phyloP scores from a whole-genome alignment of 2,888 invertebrate genomes.

The Odontomyia ornata region DNA sequence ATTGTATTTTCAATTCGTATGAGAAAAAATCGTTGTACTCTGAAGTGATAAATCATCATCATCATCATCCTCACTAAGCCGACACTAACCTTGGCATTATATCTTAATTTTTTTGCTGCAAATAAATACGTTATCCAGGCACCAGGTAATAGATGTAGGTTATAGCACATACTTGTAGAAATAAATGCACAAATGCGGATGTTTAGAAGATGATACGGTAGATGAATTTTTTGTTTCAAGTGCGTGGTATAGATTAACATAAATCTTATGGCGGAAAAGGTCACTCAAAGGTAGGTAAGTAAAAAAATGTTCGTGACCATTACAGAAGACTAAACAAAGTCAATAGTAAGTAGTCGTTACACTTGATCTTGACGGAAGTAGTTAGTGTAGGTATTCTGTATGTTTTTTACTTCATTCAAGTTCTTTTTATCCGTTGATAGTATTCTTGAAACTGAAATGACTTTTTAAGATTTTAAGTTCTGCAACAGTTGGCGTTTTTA shows the following conservation, averaged over 20 bases:
- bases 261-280: constrained; percentile 18
- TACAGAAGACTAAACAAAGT: neutral
- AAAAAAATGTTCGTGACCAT: constrained; percentile 7
- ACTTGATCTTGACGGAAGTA: constrained; percentile 20
- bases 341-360: neutral
- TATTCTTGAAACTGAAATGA: too few relatives aligned
- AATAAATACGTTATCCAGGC: neutral
- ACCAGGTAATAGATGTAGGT: constrained; percentile 12
- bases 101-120: neutral
- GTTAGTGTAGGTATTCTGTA: neutral
- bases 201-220: constrained; percentile 25
- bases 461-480: too few relatives aligned
- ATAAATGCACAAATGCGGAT: constrained; percentile 17
- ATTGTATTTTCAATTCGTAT: too few relatives aligned
- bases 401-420: neutral
- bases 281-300: neutral
- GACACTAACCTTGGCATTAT: constrained; percentile 36
- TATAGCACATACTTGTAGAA: constrained; percentile 1
- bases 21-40: neutral
- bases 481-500: too few relatives aligned
- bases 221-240: constrained; percentile 23
- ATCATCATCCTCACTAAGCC: neutral
- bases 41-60: constrained; percentile 20
- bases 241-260: constrained; percentile 7
- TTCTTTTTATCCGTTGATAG: neutral